Base-by-base conservation (phyloP, 2,113 vertebrate genomes). In the Lanius collurio region DNA sequence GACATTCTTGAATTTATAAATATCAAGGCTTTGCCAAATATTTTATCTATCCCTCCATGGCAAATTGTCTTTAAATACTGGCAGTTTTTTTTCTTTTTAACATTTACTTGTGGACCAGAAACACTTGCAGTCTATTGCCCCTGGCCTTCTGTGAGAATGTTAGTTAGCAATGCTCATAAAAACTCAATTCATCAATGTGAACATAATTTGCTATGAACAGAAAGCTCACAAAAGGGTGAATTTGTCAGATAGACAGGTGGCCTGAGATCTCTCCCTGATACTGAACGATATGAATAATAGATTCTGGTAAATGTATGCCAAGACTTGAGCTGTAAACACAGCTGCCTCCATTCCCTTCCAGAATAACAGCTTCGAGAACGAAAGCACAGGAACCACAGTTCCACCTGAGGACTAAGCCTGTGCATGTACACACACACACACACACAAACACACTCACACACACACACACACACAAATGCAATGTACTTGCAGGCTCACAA, bases 231-330 rank as follows among this genome's bases (percentile, higher is more conserved):
- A 99, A 99, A 99, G 99, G 99, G 98, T 98, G 99, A 99, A 99
- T 99, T 99, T 99, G 99, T 99, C 99, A 99, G 99, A 98, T 98
- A 99, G 99, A 99, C 99, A 99, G 99, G 99, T 99, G 99, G 99
- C 99, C 99, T 98, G 99, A 99, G 99, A 99, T 99, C 99, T 99
- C 99, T 99, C 99, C 99, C 99, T 99, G 99, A 99, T 99, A 99
- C 99, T 99, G 99, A 99, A 99, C 99, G 99, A 99, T 99, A 99
- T 99, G 99, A 99, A 99, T 99, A 99, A 99, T 99, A 99, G 99
- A 99, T 99, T 99, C 99, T 99, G 99, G 99, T 99, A 99, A 99
- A 99, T 99, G 99, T 99, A 99, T 99, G 99, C 99, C 99, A 99
- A 99, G 98, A 99, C 99, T 99, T 99, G 98, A 99, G 98, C 99